Base-by-base conservation (phyloP, 2,797 vertebrate species). In the Coregonus ussuriensis region DNA sequence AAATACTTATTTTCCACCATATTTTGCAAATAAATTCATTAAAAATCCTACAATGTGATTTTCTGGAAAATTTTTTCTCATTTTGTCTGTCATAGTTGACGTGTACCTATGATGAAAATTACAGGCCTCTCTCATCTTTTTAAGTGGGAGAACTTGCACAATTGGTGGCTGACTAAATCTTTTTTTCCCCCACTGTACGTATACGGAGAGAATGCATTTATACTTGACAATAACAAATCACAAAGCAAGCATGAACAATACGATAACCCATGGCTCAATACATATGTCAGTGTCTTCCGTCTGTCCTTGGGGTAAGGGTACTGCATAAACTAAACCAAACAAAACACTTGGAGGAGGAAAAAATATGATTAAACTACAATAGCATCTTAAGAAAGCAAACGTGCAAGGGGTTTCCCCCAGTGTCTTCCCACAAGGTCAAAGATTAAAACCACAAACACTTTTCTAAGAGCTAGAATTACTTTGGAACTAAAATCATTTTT, bases 321-420 rank as follows among this genome's bases (percentile, higher is more conserved):
- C 79, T 80, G 76, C 66, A 75, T 84, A 81, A 74, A 81, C 73
- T 16, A 54, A 91, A 91, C 73, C 29, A 54, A 91, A 91, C 88
- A 93, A 91, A 88, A 81, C 91, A 92, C 90, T 92, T 89, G 86
- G 83, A 89, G 87, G 85, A 90, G 91, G 91, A 91, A 91, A 89
- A 66, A 84, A 89, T 90, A 86, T 77, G 84, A 83, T 86, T 87
- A 18, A 37, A 84, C 77, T 33, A 91, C 91, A 91, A 92, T 91
- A 79, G 89, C 59, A 18, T 9, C 33, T 75, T 76, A 74, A 89
- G 80, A 88, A 86, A 86, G 83, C 84, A 21, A 81, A 78, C 81
- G 74, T 82, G 81, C 85, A 81, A 86, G 88, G 90, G 89, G 77
- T 77, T 91, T 91, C 90, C 90, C 89, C 79, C 51, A 70, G 74